These are phyloP conservation scores for Rhynchomys soricoides DNA, from an alignment of 2,113 vertebrate genomes.

Conservation along the genomic window DNA sequence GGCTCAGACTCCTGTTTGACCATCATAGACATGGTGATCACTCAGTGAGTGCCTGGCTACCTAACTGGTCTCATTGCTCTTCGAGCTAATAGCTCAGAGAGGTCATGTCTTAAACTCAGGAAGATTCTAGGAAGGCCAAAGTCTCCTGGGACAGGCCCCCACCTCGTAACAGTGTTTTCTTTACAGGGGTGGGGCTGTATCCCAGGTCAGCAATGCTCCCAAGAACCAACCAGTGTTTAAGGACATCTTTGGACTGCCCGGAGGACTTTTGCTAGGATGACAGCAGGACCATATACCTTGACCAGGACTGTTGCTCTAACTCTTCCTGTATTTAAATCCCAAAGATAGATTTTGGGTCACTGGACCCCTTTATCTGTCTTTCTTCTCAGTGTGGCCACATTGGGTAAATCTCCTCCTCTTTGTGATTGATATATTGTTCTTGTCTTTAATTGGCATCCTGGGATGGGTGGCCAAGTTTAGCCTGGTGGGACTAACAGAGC, in stretches of 20 bases:
- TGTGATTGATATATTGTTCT: neutral
- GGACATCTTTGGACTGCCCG: neutral
- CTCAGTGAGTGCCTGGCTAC: neutral
- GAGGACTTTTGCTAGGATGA: neutral
- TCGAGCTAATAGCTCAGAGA: neutral
- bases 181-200: neutral
- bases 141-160: neutral
- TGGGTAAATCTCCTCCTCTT: neutral
- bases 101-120: neutral
- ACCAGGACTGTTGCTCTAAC: neutral
- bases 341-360: neutral
- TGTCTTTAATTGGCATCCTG: neutral
- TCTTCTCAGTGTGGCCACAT: neutral
- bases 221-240: neutral
- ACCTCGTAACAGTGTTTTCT: neutral
- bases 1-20: neutral
- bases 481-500: neutral
- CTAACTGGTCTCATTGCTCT: neutral
- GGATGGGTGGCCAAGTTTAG: neutral
- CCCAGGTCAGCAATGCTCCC: neutral
- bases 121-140: neutral
- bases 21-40: neutral
- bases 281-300: neutral
- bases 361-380: neutral
- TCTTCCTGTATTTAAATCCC: neutral